Base-by-base conservation (phyloP, 1,140 invertebrate genomes). In the Drosophila willistoni region DNA sequence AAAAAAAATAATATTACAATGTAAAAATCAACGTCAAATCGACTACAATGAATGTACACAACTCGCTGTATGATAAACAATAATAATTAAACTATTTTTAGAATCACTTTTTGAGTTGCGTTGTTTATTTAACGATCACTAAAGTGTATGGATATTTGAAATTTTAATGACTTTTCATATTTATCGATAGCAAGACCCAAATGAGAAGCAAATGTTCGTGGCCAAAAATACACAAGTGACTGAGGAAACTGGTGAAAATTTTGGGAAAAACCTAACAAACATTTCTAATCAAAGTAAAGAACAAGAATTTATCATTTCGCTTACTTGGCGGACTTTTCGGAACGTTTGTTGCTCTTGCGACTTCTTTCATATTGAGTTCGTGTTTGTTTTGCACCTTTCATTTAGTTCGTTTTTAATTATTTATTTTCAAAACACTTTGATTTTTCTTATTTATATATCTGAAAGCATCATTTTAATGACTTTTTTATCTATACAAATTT, bases 311-410 rank as follows among this genome's bases (percentile, higher is more conserved):
- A 42, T 39, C 7, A 14, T 36, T 56, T 22, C 7, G 64, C 84
- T 89, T 91, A 91, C 90, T 91, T 91, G 33, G 85, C 76, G 13
- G 83, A 87, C 66, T 78, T 81, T 59, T 91, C 90, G 51, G 89
- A 90, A 54, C 90, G 90, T 56, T 91, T 91, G 64, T 73, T 89
- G 74, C 57, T 71, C 68, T 90, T 90, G 17, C 90, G 80, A 42
- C 75, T 79, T 60, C 85, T 80, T 74, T 85, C 90, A 91, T 91
- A 85, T 69, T 91, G 90, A 7, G 84, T 86, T 65, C 80, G 77
- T 39, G 67, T 42, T 47, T 66, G 73, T 74, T 91, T 91, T 14
- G 85, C 71, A 67, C 86, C 76, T 85, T 91, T 91, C 90, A 91
- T 91, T 87, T 78, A 81, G 54, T 47, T 51, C 47, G 39, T 54